Evolutionary conservation across 2,888 invertebrate genomes (phyloP).

Genomic region (Oeneis ivallda): DNA sequence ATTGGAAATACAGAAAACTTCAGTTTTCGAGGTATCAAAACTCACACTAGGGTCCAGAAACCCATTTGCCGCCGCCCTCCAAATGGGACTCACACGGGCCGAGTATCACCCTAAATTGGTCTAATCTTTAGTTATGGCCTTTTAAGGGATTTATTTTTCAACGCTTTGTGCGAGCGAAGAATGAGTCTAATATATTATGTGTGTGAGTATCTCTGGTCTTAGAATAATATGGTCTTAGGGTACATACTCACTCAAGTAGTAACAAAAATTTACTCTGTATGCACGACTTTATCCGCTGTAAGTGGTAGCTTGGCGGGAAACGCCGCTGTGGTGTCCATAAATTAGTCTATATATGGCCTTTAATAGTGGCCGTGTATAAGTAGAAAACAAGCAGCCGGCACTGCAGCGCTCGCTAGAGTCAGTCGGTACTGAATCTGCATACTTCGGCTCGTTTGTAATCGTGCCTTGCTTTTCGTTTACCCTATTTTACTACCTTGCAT

Average conservation of each 20-base stretch:
- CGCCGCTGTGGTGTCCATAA: too few relatives aligned
- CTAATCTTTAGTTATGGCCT: constrained; percentile 41
- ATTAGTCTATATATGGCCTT: too few relatives aligned
- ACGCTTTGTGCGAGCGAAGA: constrained; percentile 11
- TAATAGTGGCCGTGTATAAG: too few relatives aligned
- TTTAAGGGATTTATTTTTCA: constrained; percentile 38
- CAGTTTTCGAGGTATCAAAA: neutral
- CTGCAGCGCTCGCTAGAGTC: too few relatives aligned
- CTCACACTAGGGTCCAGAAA: constrained; percentile 23
- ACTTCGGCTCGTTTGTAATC: too few relatives aligned
- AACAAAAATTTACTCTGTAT: neutral
- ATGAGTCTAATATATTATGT: constrained; percentile 1
- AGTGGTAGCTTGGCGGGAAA: too few relatives aligned
- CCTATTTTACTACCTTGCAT: too few relatives aligned
- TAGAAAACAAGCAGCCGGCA: too few relatives aligned
- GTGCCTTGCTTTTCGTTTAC: too few relatives aligned
- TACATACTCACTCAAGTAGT: neutral
- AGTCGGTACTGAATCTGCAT: too few relatives aligned
- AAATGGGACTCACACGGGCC: constrained; percentile 37
- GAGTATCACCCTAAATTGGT: constrained; percentile 39
- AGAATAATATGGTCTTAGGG: neutral
- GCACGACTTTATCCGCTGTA: too few relatives aligned
- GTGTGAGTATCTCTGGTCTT: neutral
- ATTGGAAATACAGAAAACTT: neutral
- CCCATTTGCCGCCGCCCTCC: constrained; percentile 39